Evolutionary conservation across 2,888 invertebrate genomes (phyloP), one percentile per base, ranked within the genome.

Genomic region (Sarcophaga carnaria): DNA sequence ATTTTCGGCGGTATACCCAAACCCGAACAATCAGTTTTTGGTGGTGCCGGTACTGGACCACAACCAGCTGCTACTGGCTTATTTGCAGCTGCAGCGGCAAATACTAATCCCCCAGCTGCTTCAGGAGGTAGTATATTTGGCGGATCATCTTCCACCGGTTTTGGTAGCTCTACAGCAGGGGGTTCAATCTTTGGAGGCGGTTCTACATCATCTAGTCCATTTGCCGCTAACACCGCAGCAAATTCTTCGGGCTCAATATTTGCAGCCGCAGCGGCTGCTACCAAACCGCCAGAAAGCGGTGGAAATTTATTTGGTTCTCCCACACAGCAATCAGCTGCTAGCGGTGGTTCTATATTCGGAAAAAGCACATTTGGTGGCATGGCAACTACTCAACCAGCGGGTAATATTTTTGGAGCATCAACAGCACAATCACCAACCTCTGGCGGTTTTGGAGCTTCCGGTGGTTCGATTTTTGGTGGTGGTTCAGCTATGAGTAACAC

Each of bases 1-100:
- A 89, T 92, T 37, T 93, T 93, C 72, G 91, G 91, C 3, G 91
- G 90, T 66, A 90, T 92, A 22, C 92, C 93, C 0, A 93, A 93
- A 85, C 91, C 93, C 3, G 92, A 92, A 45, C 90, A 90, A 45
- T 90, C 91, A 0, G 90, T 91, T 2, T 93, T 93, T 82, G 91
- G 89, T 2, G 47, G 64, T 12, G 72, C 88, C 5, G 49, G 74
- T 27, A 22, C 82, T 3, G 45, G 89, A 3, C 78, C 89, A 17
- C 88, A 90, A 22, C 79, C 90, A 27, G 82, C 90, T 62, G 54
- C 72, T 47, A 87, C 89, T 74, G 88, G 92, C 0, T 79, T 92
- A 0, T 91, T 91, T 90, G 90, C 90, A 0, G 87, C 91, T 5
- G 90, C 90, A n/a, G 90, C 91, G 49, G 89, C 91, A 25, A 89